Evolutionary conservation across 2,888 invertebrate genomes (phyloP).

Genomic region (Fragum fragum): DNA sequence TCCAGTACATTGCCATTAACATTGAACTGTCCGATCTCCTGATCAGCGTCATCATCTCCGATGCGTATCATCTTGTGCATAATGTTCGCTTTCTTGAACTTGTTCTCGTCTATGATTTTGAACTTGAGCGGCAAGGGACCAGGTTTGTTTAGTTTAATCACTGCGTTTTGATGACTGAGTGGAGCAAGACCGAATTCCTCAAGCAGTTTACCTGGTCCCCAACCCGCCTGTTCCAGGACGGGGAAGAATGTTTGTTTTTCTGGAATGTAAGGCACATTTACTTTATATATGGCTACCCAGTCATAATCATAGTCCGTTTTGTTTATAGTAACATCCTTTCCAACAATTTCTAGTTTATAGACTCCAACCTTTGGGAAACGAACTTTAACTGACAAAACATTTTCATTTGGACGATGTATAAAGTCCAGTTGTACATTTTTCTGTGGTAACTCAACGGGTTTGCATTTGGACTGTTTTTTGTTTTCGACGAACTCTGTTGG

Average conservation of each 20-base stretch:
- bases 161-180: conserved; percentile 56
- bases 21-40: conserved; percentile 46
- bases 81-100: conserved; percentile 57
- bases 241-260: conserved; percentile 78
- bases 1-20: conserved; percentile 57
- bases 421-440: conserved; percentile 74
- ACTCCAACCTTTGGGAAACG: conserved; percentile 77
- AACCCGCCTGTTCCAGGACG: conserved; percentile 79
- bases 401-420: conserved; percentile 73
- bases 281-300: conserved; percentile 79
- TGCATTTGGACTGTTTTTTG: conserved; percentile 51
- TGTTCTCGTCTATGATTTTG: conserved; percentile 55
- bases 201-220: conserved; percentile 78
- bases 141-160: conserved; percentile 57
- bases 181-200: conserved; percentile 67
- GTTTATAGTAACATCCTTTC: conserved; percentile 73
- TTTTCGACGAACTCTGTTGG: conserved; percentile 72
- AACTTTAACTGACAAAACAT: conserved; percentile 71
- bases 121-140: conserved; percentile 64
- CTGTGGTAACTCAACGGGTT: conserved; percentile 66
- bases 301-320: conserved; percentile 75
- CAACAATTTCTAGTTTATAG: conserved; percentile 83
- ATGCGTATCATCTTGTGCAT: conserved; percentile 46
- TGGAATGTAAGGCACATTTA: conserved; percentile 66
- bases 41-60: conserved; percentile 54